Evolutionary conservation across 2,113 vertebrate genomes (phyloP).

Genomic region (Indicator indicator): DNA sequence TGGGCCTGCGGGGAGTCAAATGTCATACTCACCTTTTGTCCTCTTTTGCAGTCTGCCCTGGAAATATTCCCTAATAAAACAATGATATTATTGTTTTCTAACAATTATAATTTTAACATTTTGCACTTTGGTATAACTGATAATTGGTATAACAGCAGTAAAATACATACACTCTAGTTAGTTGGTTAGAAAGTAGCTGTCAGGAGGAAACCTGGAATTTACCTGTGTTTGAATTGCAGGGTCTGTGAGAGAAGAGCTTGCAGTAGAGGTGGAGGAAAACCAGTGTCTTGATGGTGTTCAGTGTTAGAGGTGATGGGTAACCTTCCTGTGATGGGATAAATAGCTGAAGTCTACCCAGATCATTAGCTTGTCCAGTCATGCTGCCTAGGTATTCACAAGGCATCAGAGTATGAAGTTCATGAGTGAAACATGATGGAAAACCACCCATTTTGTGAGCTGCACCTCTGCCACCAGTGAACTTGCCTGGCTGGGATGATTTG

Average conservation of each 20-base stretch:
- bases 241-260: not conserved
- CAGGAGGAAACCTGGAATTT: not conserved
- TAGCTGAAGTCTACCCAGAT: not conserved
- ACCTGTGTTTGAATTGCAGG: not conserved
- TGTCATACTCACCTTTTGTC: not conserved
- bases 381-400: accelerated
- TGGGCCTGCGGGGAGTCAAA: not conserved
- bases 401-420: not conserved
- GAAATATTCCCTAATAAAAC: not conserved
- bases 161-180: not conserved
- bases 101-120: not conserved
- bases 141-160: not conserved
- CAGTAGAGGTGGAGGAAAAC: not conserved
- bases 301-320: not conserved
- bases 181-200: not conserved
- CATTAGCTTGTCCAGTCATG: not conserved
- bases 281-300: not conserved
- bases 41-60: not conserved
- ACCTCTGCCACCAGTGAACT: accelerated
- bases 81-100: not conserved
- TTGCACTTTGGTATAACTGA: not conserved
- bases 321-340: not conserved
- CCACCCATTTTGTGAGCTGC: not conserved
- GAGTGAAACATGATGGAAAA: not conserved
- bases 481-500: accelerated